phyloP scores from a whole-genome alignment of 2,797 vertebrate genomes.

The Cercopithecus hamlyni region DNA sequence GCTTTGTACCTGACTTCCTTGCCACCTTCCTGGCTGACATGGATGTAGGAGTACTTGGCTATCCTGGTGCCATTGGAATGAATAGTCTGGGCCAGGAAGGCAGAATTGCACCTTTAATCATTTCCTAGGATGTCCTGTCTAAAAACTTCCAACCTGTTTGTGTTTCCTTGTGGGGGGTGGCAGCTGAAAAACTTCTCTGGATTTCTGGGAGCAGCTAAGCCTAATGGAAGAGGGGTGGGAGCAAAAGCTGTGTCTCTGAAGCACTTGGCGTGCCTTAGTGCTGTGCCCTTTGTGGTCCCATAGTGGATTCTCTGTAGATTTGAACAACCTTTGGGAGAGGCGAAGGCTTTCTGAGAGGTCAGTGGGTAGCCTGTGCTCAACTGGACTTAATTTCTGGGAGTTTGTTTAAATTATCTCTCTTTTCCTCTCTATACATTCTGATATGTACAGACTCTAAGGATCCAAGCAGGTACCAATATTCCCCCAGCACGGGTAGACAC shows the following conservation, averaged over 20 bases:
- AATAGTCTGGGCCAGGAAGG: background rate
- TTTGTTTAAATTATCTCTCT: background rate
- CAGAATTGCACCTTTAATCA: background rate
- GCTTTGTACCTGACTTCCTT: background rate
- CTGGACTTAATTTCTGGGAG: background rate
- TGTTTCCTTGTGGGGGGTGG: background rate
- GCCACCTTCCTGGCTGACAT: too few species aligned
- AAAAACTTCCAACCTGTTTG: background rate
- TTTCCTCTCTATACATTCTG: background rate
- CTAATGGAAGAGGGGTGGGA: too few species aligned
- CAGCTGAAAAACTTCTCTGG: background rate
- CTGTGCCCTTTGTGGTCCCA: background rate
- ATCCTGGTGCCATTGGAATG: background rate
- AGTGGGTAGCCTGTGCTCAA: background rate
- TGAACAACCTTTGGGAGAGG: background rate
- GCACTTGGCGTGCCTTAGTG: background rate
- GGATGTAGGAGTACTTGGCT: background rate
- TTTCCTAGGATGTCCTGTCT: background rate
- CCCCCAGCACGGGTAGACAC: rapidly evolving
- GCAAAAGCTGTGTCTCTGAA: background rate
- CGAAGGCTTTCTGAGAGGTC: background rate
- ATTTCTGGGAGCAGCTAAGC: background rate
- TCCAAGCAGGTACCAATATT: background rate
- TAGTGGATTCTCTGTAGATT: background rate
- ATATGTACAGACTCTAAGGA: background rate